Conservation (phyloP, 2,113 vertebrate genomes). For the Xyrauchen texanus region DNA sequence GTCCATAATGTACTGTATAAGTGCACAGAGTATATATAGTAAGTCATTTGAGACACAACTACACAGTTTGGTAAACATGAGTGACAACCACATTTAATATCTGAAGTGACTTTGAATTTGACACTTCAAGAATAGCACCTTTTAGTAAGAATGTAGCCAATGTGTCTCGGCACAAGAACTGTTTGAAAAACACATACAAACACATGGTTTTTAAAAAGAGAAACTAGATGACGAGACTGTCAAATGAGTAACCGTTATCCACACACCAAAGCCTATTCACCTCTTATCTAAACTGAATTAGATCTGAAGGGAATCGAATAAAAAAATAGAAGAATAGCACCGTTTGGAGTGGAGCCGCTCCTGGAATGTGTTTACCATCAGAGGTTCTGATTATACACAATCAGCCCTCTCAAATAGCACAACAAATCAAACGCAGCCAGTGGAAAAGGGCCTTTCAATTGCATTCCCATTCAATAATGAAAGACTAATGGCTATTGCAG, state of each 20-base stretch:
- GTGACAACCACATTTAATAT: no score
- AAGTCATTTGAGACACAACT: no score
- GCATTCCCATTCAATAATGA: conserved; percentile 59
- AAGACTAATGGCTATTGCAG: conserved; percentile 60
- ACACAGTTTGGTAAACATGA: no score
- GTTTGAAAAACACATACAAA: no score
- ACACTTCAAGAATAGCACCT: no score
- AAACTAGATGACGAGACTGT: background rate
- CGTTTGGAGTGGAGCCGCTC: conserved; percentile 34
- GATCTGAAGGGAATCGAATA: background rate
- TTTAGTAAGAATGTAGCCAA: no score
- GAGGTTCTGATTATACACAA: conserved; percentile 68
- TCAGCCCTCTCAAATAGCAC: conserved; percentile 68
- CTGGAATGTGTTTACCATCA: conserved; percentile 62
- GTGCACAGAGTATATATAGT: no score
- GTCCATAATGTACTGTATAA: no score
- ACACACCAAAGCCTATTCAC: background rate
- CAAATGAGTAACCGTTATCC: conserved; percentile 13
- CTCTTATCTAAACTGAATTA: background rate
- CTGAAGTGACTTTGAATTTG: no score
- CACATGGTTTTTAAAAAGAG: background rate
- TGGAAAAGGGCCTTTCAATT: conserved; percentile 59
- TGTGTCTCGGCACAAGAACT: no score
- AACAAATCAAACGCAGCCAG: conserved; percentile 63
- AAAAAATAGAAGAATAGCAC: conserved; percentile 14